Base-by-base conservation (phyloP, 2,797 vertebrate species). In the Peromyscus aztecus region DNA sequence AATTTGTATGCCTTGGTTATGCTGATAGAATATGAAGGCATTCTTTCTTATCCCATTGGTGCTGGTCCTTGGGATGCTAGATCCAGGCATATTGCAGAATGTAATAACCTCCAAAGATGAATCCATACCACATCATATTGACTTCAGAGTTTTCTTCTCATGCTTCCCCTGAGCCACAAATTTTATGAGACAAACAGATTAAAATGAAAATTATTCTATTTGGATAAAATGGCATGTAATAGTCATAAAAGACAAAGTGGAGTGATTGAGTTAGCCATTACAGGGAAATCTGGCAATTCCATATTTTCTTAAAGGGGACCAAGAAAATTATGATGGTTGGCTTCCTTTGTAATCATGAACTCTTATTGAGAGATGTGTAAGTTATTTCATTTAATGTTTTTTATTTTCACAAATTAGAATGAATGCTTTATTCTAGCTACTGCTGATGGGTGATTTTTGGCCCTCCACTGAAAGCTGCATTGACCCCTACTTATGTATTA, bases 381-480 rank as follows among this genome's bases (percentile, higher is more conserved):
- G 98, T 95, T 97, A 97, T 98, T 98, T 98, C 97, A 99, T 99
- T 97, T 99, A 97, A 98, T 95, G 97, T 98, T 98, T 97, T 98
- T 98, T 98, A 97, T 73, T 96, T 96, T 98, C 91, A 97, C 96
- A 78, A 92, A 97, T 97, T 93, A 89, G 90, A 96, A 97, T 96
- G 97, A 95, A 97, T 97, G 69, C 73, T 96, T 4, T 92, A 91
- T 97, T 96, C 17, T 98, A 91, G 46, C 80, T 89, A 97, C 97
- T 97, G 96, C 92, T 94, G 96, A 92, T 97, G 97, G 97, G 57
- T 96, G 69, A 98, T 98, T 98, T 98, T 97, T 98, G 98, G 97
- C 98, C 98, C 97, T 99, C 98, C 99, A 97, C 98, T 99, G 98
- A 98, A 98, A 98, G 98, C 93, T 98, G 97, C 95, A 7, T 90